phyloP scores from a whole-genome alignment of 2,113 vertebrate species.

The Nannobrachium achirus region DNA sequence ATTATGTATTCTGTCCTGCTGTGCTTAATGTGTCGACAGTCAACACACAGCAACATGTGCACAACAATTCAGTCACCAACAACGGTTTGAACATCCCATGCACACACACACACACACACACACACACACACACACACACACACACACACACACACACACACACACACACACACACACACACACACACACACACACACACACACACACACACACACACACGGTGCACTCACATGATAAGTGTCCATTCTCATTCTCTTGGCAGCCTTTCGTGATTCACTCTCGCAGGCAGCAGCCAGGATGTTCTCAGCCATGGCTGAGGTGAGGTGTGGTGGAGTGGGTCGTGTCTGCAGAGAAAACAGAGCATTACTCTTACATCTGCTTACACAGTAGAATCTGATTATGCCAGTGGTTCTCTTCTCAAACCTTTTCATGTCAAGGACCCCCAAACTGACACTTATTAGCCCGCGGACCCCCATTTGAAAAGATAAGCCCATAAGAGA shows the following conservation, averaged over 20 bases:
- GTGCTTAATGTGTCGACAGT: neutral
- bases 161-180: no score
- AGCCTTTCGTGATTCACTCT: conserved; percentile 96
- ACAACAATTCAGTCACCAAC: neutral
- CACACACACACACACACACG: neutral
- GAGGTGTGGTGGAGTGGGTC: conserved; percentile 90
- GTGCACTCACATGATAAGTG: conserved; percentile 60
- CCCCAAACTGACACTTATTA: no score
- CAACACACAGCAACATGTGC: neutral
- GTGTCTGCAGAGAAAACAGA: conserved; percentile 47
- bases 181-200: neutral
- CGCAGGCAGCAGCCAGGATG: conserved; percentile 96
- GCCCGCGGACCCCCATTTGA: no score
- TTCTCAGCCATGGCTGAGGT: conserved; percentile 99
- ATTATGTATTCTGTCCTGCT: no score
- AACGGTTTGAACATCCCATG: neutral
- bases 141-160: neutral
- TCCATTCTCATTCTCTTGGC: conserved; percentile 99
- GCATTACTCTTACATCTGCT: no score
- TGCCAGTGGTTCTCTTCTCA: no score
- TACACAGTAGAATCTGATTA: no score
- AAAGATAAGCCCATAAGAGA: no score
- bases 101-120: neutral
- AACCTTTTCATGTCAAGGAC: no score
- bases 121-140: neutral